Evolutionary conservation across 1,140 invertebrate species (phyloP).

Genomic region (Drosophila simulans): DNA sequence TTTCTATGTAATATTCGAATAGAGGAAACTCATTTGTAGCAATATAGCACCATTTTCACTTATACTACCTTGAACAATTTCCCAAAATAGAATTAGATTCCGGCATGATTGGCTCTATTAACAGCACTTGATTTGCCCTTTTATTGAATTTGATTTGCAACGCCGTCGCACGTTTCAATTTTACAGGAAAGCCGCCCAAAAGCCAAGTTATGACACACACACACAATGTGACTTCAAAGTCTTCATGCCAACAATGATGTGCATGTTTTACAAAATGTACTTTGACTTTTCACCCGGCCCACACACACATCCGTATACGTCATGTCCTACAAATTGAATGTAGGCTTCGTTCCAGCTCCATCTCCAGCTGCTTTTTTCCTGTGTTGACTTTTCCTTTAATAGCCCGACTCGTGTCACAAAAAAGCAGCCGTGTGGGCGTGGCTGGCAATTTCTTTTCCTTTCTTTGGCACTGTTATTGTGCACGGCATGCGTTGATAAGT

Average conservation of each 20-base stretch:
- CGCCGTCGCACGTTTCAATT: neutral
- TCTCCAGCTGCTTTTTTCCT: conserved; percentile 41
- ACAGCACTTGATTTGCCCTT: conserved; percentile 25
- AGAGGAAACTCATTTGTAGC: no score
- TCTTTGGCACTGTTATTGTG: conserved; percentile 33
- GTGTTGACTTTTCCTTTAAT: conserved; percentile 48
- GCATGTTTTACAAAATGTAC: conserved; percentile 78
- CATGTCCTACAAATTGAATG: conserved; percentile 51
- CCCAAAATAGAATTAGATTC: conserved; percentile 33
- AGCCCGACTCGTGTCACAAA: conserved; percentile 52
- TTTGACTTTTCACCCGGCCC: conserved; percentile 52
- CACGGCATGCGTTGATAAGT: conserved; percentile 57
- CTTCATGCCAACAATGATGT: conserved; percentile 79
- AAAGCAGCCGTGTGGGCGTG: conserved; percentile 24
- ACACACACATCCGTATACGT: conserved; percentile 48
- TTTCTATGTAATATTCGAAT: no score
- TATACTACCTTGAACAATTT: conserved; percentile 6
- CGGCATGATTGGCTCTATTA: conserved; percentile 16
- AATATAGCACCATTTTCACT: neutral
- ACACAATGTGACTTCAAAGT: conserved; percentile 62
- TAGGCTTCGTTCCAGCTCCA: conserved; percentile 43
- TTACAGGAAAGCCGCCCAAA: conserved; percentile 25
- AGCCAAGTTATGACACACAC: conserved; percentile 41
- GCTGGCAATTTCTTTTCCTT: conserved; percentile 49
- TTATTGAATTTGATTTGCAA: conserved; percentile 17